phyloP scores from a whole-genome alignment of 23 tunicate genomes.

The Trididemnum clinides region DNA sequence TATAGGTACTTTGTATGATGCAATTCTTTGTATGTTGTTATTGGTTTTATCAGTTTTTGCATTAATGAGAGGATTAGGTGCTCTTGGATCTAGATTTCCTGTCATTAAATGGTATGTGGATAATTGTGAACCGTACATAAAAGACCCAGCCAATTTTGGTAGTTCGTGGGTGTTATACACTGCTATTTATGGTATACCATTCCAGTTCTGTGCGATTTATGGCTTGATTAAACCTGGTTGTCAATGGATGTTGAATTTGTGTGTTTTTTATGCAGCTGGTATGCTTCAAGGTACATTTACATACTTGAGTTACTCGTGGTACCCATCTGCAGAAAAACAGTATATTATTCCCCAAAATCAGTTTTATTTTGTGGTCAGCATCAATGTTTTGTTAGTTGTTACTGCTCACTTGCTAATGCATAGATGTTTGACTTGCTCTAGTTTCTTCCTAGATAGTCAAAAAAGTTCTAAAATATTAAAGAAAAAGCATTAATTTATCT shows the following conservation, averaged over 20 bases:
- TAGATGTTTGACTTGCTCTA: background rate
- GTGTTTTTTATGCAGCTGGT: slow-evolving; percentile 51
- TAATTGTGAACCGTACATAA: slow-evolving; percentile 64
- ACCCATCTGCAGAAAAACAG: slow-evolving; percentile 16
- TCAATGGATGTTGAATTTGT: slow-evolving; percentile 49
- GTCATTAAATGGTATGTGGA: slow-evolving; percentile 48
- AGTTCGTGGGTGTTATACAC: slow-evolving; percentile 43
- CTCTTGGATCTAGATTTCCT: slow-evolving; percentile 49
- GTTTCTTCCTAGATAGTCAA: background rate
- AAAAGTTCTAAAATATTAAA: background rate
- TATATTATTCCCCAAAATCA: slow-evolving; percentile 31
- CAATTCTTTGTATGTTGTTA: slow-evolving; percentile 7
- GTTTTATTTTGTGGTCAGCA: background rate
- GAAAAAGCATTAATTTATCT: no score
- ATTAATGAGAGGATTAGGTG: slow-evolving; percentile 61
- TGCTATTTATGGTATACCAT: slow-evolving; percentile 56
- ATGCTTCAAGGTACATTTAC: slow-evolving; percentile 46
- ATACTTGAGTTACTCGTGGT: slow-evolving; percentile 44
- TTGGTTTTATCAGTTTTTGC: slow-evolving; percentile 24
- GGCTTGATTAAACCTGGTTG: slow-evolving; percentile 15
- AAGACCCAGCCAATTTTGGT: slow-evolving; percentile 62
- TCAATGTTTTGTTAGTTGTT: slow-evolving; percentile 10
- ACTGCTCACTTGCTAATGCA: slow-evolving; percentile 15
- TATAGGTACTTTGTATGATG: background rate
- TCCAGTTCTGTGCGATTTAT: slow-evolving; percentile 39